phyloP scores from a whole-genome alignment of 1,140 invertebrate genomes.

The Magallana ariakensis region DNA sequence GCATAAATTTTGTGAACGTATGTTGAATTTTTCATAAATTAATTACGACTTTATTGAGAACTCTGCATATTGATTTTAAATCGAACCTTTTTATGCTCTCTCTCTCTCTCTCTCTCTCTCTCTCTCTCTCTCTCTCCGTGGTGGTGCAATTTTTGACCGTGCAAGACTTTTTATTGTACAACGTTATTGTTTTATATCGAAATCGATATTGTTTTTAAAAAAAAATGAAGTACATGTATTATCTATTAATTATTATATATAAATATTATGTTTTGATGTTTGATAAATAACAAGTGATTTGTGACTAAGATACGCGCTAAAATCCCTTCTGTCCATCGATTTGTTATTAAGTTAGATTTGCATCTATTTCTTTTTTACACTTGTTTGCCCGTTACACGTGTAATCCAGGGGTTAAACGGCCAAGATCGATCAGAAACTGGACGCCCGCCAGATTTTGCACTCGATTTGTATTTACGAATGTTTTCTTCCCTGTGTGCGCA shows the following conservation, averaged over 20 bases:
- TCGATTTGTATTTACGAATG: conserved; percentile 11
- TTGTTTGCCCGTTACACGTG: conserved; percentile 17
- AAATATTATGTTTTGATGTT: neutral
- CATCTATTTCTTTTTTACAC: conserved; percentile 24
- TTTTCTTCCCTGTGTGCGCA: conserved; percentile 11
- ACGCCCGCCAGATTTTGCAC: conserved; percentile 5
- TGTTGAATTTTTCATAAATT: too few species aligned
- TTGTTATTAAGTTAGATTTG: conserved; percentile 14
- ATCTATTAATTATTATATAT: too few species aligned
- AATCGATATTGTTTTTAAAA: neutral
- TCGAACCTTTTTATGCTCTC: too few species aligned
- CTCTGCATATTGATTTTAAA: too few species aligned
- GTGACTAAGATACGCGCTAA: neutral
- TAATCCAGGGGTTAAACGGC: conserved; percentile 5
- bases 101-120: too few species aligned
- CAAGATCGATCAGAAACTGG: conserved; percentile 21
- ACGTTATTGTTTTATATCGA: too few species aligned
- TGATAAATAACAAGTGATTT: neutral
- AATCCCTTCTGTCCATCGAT: neutral
- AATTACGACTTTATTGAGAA: too few species aligned
- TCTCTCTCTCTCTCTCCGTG: too few species aligned
- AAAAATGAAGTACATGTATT: neutral
- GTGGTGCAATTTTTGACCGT: too few species aligned
- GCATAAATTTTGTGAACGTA: too few species aligned
- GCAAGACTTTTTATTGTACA: too few species aligned